These are phyloP conservation scores for Ctenomys sociabilis DNA, from an alignment of 2,113 vertebrate species.

Conservation along the genomic window DNA sequence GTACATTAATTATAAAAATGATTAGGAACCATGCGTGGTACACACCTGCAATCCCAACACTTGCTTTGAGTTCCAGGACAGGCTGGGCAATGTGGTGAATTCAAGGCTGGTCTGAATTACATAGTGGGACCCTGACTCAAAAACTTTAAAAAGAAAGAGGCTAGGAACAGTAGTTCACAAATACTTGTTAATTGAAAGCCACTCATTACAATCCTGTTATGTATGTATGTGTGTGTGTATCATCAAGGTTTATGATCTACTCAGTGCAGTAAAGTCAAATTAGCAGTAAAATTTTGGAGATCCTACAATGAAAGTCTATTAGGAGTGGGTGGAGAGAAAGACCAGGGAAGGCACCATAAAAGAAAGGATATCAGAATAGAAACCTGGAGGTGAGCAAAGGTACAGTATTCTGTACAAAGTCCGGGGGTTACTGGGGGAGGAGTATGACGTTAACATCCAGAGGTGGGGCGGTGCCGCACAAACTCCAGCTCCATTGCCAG, in stretches of 20 bases:
- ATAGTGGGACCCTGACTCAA: neutral
- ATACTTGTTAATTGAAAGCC: neutral
- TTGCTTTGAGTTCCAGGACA: neutral
- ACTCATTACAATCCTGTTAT: neutral
- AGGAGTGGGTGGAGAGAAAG: neutral
- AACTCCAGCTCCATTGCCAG: neutral
- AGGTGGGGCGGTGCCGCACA: too few species aligned
- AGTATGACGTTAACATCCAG: too few species aligned
- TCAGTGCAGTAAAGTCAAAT: neutral
- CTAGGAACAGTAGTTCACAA: neutral
- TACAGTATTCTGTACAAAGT: neutral
- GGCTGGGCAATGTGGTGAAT: neutral
- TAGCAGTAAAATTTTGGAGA: neutral
- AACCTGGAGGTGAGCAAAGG: neutral
- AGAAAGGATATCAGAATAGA: neutral
- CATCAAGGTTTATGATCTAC: neutral
- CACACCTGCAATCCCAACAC: neutral
- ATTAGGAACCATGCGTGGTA: neutral
- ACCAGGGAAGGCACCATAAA: neutral
- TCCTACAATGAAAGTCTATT: neutral
- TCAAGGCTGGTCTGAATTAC: neutral
- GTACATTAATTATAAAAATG: neutral
- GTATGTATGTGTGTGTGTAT: too few species aligned
- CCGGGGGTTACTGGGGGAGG: accelerated
- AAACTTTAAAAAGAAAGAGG: neutral